Evolutionary conservation across 2,797 vertebrate genomes (phyloP).

Genomic region (Pangasius macronema): DNA sequence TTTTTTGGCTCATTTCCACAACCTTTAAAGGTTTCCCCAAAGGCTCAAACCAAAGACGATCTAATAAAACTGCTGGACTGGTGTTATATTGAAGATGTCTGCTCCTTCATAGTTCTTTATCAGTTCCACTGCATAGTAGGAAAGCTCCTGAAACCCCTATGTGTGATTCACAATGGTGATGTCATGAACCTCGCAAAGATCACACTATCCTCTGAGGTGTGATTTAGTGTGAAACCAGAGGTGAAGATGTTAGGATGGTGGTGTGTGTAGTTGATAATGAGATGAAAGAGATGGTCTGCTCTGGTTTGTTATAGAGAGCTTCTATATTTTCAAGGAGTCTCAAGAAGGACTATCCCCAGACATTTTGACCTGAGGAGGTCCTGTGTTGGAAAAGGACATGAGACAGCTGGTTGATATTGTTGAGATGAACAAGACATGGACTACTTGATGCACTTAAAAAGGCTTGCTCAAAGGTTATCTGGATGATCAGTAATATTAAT

Average conservation of each 20-base stretch:
- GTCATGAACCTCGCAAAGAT: conserved; percentile 4
- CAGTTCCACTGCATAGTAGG: neutral
- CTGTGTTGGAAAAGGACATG: neutral
- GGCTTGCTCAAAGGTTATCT: neutral
- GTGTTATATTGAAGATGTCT: neutral
- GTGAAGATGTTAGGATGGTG: neutral
- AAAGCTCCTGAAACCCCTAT: neutral
- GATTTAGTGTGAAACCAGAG: neutral
- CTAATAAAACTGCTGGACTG: neutral
- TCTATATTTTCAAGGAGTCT: neutral
- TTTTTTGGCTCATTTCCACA: conserved; percentile 2
- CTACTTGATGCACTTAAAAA: neutral
- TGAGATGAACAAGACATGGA: neutral
- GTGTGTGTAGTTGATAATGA: neutral
- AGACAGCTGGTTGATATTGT: no score
- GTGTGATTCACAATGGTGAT: neutral
- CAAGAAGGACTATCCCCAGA: neutral
- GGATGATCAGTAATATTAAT: neutral
- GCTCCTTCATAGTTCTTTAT: neutral
- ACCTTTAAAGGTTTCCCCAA: conserved; percentile 9
- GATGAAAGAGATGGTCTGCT: neutral
- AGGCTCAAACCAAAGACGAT: conserved; percentile 1
- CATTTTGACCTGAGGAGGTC: neutral
- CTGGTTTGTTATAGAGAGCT: neutral
- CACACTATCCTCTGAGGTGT: neutral